Evolutionary conservation across 2,888 invertebrate species (phyloP), one percentile per base, ranked within the genome.

Genomic region (Zelleria hepariella): DNA sequence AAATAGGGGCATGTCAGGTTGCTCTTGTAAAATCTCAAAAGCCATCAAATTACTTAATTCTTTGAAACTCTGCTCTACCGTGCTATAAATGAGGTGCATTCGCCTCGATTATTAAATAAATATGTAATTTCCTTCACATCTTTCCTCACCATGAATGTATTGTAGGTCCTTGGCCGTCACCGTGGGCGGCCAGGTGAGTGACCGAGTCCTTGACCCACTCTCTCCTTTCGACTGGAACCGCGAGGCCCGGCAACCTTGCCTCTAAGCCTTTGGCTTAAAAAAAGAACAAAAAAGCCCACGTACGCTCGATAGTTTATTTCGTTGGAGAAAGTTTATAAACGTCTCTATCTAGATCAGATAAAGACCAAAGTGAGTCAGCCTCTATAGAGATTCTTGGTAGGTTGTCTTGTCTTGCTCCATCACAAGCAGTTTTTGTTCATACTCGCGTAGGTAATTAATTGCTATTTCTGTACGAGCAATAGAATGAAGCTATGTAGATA

Each of bases 151-250:
- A 49, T 49, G 6, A 15, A 42, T 15, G 32, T n/a, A n/a, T n/a
- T n/a, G n/a, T 42, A 42, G 32, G 32, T 42, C 32, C 32, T 42
- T 42, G 32, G 32, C 32, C 32, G 2, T 42, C 32, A 42, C 18
- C 8, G 55, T 32, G 23, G 21, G 55, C 58, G 72, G 67, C 42
- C 66, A 71, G 67, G 69, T 67, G 61, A 63, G 59, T 64, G 67
- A 80, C 78, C 82, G 76, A 70, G 73, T 74, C 82, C 85, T 83
- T 85, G 86, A 79, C 84, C 83, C 71, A 82, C 67, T 64, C 61
- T 64, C 62, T 59, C 64, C 61, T 60, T 59, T 60, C 64, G 63
- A 62, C 49, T n/a, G 15, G 15, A 7, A 18, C 18, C 24, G 23
- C n/a, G 25, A 7, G 25, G n/a, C 21, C 52, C 24, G n/a, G 6